Conservation (phyloP, 2,888 invertebrate genomes). For the Prenolepis imparis region DNA sequence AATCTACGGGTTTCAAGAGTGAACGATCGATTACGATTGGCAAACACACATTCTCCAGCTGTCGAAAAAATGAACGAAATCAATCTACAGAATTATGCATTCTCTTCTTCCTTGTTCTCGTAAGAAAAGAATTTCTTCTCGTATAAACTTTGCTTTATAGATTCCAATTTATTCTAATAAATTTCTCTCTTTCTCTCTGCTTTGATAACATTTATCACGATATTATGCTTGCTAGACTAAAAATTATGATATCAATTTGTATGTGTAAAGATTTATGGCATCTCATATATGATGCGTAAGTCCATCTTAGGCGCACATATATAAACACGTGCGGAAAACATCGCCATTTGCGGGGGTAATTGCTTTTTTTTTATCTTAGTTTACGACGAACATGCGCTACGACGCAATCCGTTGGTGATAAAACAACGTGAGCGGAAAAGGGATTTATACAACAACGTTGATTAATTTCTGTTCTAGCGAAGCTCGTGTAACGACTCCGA, state of each 20-base stretch:
- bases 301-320: constrained; percentile 9
- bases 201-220: not conserved
- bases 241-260: constrained; percentile 9
- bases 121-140: not conserved
- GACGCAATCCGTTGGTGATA: constrained; percentile 1
- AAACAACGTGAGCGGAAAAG: constrained; percentile 14
- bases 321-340: constrained; percentile 11
- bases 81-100: not conserved
- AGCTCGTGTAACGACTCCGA: constrained; percentile 31
- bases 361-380: not conserved
- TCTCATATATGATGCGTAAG: not conserved
- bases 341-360: constrained; percentile 9
- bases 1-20: not conserved
- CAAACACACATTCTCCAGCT: not conserved
- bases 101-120: not conserved
- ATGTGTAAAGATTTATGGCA: constrained; percentile 10
- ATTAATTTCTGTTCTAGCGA: constrained; percentile 39
- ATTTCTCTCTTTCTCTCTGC: not conserved
- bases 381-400: constrained; percentile 9
- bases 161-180: not conserved
- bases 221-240: not conserved
- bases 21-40: not conserved
- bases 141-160: not conserved
- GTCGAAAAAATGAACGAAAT: not conserved
- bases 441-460: constrained; percentile 30